These are phyloP conservation scores for Aculops lycopersici DNA, from an alignment of 1,140 invertebrate genomes.

Conservation along the genomic window DNA sequence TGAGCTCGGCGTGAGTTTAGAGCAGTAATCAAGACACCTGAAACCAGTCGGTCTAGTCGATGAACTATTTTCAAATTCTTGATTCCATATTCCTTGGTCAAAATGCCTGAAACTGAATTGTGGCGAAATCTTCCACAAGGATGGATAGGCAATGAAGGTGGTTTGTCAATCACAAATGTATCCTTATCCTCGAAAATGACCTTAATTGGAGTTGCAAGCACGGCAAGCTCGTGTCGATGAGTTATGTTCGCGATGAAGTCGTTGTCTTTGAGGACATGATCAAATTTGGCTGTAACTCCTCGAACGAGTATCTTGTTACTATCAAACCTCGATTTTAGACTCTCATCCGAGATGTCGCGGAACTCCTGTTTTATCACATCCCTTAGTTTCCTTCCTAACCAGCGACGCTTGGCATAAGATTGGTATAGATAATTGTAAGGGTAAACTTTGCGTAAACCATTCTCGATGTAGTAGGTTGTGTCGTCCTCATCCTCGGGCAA, in stretches of 20 bases:
- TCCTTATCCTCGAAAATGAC: slow-evolving; percentile 89
- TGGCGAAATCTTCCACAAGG: slow-evolving; percentile 81
- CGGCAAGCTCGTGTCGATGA: slow-evolving; percentile 12
- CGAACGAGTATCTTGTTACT: slow-evolving; percentile 73
- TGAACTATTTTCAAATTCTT: slow-evolving; percentile 46
- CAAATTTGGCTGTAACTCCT: slow-evolving; percentile 52
- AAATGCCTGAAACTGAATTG: slow-evolving; percentile 78
- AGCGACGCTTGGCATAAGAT: slow-evolving; percentile 81
- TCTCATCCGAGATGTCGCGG: slow-evolving; percentile 54
- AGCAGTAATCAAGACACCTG: slow-evolving; percentile 56
- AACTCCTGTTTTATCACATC: slow-evolving; percentile 83
- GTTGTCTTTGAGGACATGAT: slow-evolving; percentile 70
- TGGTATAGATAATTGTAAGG: slow-evolving; percentile 93
- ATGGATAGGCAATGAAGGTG: slow-evolving; percentile 92
- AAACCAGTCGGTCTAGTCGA: slow-evolving; percentile 24
- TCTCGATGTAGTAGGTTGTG: slow-evolving; percentile 81
- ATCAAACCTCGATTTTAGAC: slow-evolving; percentile 56
- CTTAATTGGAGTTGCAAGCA: slow-evolving; percentile 42
- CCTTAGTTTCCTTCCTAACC: slow-evolving; percentile 71
- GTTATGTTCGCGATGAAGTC: slow-evolving; percentile 66
- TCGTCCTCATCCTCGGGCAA: slow-evolving; percentile 57
- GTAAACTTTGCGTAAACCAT: slow-evolving; percentile 83
- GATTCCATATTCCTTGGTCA: slow-evolving; percentile 76
- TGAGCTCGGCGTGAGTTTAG: slow-evolving; percentile 60
- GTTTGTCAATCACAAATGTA: slow-evolving; percentile 96